These are phyloP conservation scores for Meda fulgida DNA, from an alignment of 2,797 vertebrate species.

Conservation along the genomic window DNA sequence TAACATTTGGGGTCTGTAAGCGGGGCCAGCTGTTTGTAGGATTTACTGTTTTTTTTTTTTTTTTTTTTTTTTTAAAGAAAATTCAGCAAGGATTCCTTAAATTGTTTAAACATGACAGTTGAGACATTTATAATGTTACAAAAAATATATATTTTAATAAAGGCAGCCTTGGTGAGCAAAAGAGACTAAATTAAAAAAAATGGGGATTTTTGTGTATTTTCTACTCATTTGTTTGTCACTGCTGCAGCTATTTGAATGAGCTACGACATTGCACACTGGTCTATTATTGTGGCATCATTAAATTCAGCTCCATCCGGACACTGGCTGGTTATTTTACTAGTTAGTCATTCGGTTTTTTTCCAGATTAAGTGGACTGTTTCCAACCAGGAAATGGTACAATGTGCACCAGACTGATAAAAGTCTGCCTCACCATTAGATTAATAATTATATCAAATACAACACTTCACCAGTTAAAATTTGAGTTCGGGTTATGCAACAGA, in stretches of 20 bases:
- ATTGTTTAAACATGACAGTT: background rate
- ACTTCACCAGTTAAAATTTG: background rate
- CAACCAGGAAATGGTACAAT: background rate
- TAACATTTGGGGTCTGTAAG: background rate
- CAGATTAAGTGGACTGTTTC: background rate
- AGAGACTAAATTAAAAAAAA: background rate
- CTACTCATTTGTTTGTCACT: background rate
- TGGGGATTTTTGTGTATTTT: background rate
- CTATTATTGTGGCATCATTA: background rate
- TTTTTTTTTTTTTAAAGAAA: background rate
- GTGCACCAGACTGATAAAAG: background rate
- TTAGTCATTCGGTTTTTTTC: background rate
- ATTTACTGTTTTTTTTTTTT: too few relatives aligned
- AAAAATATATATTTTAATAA: background rate
- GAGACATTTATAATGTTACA: background rate
- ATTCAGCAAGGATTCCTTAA: background rate
- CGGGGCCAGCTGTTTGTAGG: too few relatives aligned
- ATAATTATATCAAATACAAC: background rate
- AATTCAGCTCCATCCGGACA: background rate
- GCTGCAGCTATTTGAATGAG: background rate
- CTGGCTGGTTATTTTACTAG: background rate
- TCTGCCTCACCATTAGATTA: background rate
- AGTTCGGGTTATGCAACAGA: background rate
- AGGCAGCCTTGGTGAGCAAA: background rate
- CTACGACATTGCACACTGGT: background rate